These are phyloP conservation scores for Harlomillsia oculata DNA, from an alignment of 1,140 invertebrate species.

Conservation along the genomic window DNA sequence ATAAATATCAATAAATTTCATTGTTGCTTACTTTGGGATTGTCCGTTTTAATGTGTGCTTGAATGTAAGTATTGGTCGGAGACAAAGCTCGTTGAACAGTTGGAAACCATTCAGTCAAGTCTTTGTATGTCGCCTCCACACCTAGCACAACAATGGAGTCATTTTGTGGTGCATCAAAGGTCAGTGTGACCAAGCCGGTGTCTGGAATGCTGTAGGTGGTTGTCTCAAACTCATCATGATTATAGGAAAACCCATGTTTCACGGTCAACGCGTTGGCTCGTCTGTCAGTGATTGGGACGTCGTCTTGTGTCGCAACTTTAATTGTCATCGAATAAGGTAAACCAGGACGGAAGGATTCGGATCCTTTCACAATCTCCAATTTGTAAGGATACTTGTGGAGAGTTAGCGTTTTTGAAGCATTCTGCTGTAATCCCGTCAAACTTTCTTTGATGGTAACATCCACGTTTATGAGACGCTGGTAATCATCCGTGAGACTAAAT, in stretches of 20 bases:
- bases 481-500: conserved; percentile 56
- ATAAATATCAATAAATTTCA: background rate
- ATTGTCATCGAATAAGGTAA: conserved; percentile 63
- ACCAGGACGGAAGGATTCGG: conserved; percentile 77
- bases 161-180: conserved; percentile 54
- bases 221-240: conserved; percentile 53
- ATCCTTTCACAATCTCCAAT: conserved; percentile 68
- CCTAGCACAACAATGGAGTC: conserved; percentile 48
- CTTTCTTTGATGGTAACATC: conserved; percentile 71
- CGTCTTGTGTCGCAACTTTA: conserved; percentile 65
- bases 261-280: conserved; percentile 52
- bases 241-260: conserved; percentile 55
- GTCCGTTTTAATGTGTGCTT: conserved; percentile 57
- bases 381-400: conserved; percentile 72
- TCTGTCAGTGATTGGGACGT: conserved; percentile 53
- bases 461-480: conserved; percentile 60
- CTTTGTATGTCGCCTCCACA: conserved; percentile 50
- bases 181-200: conserved; percentile 59
- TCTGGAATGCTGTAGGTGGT: conserved; percentile 51
- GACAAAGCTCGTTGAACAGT: conserved; percentile 55
- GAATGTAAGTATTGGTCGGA: conserved; percentile 62
- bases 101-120: conserved; percentile 66
- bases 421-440: conserved; percentile 68
- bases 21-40: conserved; percentile 48
- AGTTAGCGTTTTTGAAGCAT: conserved; percentile 59